Percentiles rank a stretch among this genome's conserved stretches.
These are phyloP conservation scores for Phylloscopus whistleri DNA, from an alignment of 2,113 vertebrate species.

Conservation along the genomic window DNA sequence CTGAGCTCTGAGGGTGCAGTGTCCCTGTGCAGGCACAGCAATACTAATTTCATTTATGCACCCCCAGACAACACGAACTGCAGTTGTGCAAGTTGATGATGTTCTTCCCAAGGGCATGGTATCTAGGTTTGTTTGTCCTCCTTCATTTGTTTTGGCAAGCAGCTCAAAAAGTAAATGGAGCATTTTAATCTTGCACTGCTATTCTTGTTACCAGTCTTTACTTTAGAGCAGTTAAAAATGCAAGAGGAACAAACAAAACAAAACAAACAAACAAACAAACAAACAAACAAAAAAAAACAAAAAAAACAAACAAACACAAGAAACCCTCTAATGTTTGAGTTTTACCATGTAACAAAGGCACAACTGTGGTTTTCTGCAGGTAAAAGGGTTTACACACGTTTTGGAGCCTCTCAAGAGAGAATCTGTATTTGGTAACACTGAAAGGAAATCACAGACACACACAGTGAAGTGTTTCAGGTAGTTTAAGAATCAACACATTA, in stretches of 20 bases:
- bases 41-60: neutral
- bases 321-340: neutral
- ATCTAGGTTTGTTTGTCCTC: constrained; percentile 21
- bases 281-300: neutral
- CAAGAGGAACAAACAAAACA: neutral
- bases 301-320: too few relatives aligned
- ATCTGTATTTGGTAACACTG: neutral
- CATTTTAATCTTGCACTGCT: neutral
- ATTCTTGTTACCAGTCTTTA: neutral
- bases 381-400: neutral
- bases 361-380: neutral
- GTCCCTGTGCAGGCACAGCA: neutral
- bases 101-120: neutral
- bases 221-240: neutral
- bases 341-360: neutral
- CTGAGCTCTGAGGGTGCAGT: neutral
- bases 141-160: constrained; percentile 17
- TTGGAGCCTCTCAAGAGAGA: neutral
- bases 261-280: too few relatives aligned
- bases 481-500: neutral
- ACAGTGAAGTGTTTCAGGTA: neutral
- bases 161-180: neutral
- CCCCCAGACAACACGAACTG: neutral
- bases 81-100: neutral
- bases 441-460: neutral